These are phyloP conservation scores for Romanogobio albipinnatus DNA, from an alignment of 2,113 vertebrate species.

Conservation along the genomic window DNA sequence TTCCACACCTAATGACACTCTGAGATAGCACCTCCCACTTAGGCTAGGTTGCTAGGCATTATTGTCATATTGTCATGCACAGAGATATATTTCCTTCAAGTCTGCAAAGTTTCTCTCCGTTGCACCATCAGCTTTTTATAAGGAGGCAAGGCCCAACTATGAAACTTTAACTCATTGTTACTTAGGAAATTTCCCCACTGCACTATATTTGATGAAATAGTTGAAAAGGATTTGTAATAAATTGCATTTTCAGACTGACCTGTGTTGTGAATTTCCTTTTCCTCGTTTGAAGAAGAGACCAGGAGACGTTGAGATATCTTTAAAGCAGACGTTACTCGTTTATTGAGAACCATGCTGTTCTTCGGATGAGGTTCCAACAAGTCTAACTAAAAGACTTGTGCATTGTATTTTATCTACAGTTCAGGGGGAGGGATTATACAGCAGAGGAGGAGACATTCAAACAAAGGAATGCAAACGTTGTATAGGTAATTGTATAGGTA, in stretches of 20 bases:
- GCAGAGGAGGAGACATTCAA: too few species aligned
- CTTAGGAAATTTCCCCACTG: neutral
- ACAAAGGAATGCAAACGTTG: too few species aligned
- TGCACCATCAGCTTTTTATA: constrained; percentile 21
- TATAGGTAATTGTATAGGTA: too few species aligned
- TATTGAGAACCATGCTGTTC: too few species aligned
- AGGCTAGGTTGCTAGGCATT: constrained; percentile 53
- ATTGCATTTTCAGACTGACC: neutral
- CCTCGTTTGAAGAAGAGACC: too few species aligned
- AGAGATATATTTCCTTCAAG: constrained; percentile 18
- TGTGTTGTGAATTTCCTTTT: too few species aligned
- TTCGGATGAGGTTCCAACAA: too few species aligned
- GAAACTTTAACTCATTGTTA: constrained; percentile 12
- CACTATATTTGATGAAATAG: neutral
- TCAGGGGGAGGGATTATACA: too few species aligned
- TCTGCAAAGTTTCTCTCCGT: constrained; percentile 25
- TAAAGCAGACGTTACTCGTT: too few species aligned
- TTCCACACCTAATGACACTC: constrained; percentile 47
- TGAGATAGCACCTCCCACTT: constrained; percentile 55
- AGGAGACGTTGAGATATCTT: too few species aligned
- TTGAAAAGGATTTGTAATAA: neutral
- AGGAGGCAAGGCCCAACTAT: neutral
- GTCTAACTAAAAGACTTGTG: too few species aligned
- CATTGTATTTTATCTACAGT: too few species aligned
- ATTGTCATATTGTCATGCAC: constrained; percentile 50